phyloP scores from a whole-genome alignment of 2,888 invertebrate species.

The Nemapogon koenigi region DNA sequence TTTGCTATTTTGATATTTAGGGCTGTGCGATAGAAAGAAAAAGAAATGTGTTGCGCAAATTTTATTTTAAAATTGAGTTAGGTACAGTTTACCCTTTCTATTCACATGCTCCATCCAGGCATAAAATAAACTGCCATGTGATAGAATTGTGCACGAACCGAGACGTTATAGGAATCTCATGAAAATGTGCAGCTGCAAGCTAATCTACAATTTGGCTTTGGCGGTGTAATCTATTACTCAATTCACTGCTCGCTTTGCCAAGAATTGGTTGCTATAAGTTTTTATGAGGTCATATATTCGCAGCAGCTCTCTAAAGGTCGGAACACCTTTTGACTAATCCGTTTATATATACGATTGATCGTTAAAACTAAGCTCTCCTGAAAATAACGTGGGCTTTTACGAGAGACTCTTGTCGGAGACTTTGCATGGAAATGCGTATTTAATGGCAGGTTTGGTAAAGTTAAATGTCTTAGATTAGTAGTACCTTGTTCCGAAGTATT shows the following conservation, averaged over 20 bases:
- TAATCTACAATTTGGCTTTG: slow-evolving; percentile 9
- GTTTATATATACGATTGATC: slow-evolving; percentile 10
- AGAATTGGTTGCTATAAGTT: slow-evolving; percentile 9
- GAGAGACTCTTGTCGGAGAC: slow-evolving; percentile 1
- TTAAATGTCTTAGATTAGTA: slow-evolving; percentile 1
- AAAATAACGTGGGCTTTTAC: slow-evolving; percentile 7
- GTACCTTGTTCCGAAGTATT: too few species aligned
- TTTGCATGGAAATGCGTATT: slow-evolving; percentile 9
- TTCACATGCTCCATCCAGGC: too few species aligned
- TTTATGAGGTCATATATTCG: slow-evolving; percentile 9
- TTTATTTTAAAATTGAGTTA: too few species aligned
- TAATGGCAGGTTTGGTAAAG: slow-evolving; percentile 4
- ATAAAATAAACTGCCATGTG: too few species aligned
- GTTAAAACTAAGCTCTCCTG: slow-evolving; percentile 9
- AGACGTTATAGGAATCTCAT: too few species aligned
- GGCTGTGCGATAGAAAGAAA: too few species aligned
- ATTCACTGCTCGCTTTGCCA: slow-evolving; percentile 9
- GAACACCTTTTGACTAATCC: slow-evolving; percentile 11
- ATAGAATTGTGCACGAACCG: too few species aligned
- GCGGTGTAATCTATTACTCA: slow-evolving; percentile 4
- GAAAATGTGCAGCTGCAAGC: slow-evolving; percentile 6
- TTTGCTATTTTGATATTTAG: too few species aligned
- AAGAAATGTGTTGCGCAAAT: too few species aligned
- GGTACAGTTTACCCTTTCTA: too few species aligned
- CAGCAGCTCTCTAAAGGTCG: slow-evolving; percentile 10